Evolutionary conservation across 2,888 invertebrate species (phyloP).

Genomic region (Aelia acuminata): DNA sequence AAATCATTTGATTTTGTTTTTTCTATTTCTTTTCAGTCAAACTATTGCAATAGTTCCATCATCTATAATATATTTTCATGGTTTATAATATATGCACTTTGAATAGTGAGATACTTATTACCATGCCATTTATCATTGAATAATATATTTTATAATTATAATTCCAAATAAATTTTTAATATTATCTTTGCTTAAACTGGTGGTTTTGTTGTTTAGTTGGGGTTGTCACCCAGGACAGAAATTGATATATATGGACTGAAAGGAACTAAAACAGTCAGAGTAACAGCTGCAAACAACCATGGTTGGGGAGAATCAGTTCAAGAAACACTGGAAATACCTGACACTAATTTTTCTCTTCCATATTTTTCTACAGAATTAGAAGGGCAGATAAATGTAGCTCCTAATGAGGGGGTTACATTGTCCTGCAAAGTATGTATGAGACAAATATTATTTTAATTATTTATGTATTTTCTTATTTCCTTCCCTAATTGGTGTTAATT

Average conservation of each 20-base stretch:
- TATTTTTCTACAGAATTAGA: slow-evolving; percentile 84
- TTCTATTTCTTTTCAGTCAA: too few species aligned
- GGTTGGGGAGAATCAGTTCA: slow-evolving; percentile 86
- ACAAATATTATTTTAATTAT: too few species aligned
- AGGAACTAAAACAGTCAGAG: slow-evolving; percentile 87
- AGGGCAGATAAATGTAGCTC: slow-evolving; percentile 80
- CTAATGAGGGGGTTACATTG: slow-evolving; percentile 74
- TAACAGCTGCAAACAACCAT: slow-evolving; percentile 89
- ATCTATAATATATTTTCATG: too few species aligned
- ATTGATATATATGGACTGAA: slow-evolving; percentile 89
- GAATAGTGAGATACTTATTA: too few species aligned
- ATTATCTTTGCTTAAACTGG: neutral
- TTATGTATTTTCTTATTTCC: too few species aligned
- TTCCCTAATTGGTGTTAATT: too few species aligned
- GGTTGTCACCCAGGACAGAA: slow-evolving; percentile 83
- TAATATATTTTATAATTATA: neutral
- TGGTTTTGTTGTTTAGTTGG: slow-evolving; percentile 71
- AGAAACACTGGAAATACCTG: neutral
- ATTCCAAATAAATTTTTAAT: too few species aligned
- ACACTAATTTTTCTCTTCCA: slow-evolving; percentile 71
- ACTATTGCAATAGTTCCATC: too few species aligned
- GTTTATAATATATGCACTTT: too few species aligned
- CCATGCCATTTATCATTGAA: neutral
- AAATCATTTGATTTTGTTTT: too few species aligned
- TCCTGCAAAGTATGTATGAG: slow-evolving; percentile 79